Evolutionary conservation across 2,888 invertebrate genomes (phyloP).

Genomic region (Geotrupes spiniger): DNA sequence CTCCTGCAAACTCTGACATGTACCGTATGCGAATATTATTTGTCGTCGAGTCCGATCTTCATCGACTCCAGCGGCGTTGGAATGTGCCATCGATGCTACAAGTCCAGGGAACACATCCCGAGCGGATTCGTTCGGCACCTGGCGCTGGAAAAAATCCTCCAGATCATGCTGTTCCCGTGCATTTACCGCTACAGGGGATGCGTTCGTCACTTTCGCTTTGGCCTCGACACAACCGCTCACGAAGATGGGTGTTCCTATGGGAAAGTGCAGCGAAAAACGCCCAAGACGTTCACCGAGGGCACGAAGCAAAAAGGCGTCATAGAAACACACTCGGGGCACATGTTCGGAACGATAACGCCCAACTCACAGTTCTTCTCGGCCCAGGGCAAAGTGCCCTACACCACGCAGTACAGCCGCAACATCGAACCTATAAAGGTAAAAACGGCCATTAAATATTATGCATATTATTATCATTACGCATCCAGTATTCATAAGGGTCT

Average conservation of each 20-base stretch:
- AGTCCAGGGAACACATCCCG: slow-evolving; percentile 35
- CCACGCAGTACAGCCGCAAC: slow-evolving; percentile 2
- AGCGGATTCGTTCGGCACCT: slow-evolving; percentile 34
- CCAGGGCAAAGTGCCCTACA: slow-evolving; percentile 12
- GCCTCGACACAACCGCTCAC: slow-evolving; percentile 37
- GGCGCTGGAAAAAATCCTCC: slow-evolving; percentile 39
- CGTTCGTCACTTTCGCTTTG: slow-evolving; percentile 34
- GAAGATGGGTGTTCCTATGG: slow-evolving; percentile 40
- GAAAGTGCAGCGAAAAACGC: slow-evolving; percentile 14
- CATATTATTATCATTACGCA: too few species aligned
- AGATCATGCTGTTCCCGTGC: slow-evolving; percentile 42
- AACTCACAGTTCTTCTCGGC: slow-evolving; percentile 19
- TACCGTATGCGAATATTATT: slow-evolving; percentile 40
- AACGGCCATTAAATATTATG: too few species aligned
- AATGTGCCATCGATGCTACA: slow-evolving; percentile 43
- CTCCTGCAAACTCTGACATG: slow-evolving; percentile 40
- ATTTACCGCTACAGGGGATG: slow-evolving; percentile 37
- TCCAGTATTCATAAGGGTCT: too few species aligned
- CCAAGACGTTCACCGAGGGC: slow-evolving; percentile 11
- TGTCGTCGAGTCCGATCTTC: slow-evolving; percentile 41
- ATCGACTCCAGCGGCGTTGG: slow-evolving; percentile 38
- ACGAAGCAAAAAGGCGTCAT: slow-evolving; percentile 39
- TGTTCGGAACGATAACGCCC: slow-evolving; percentile 39
- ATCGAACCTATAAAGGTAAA: slow-evolving; percentile 15
- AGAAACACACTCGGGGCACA: slow-evolving; percentile 42